These are phyloP conservation scores for Marmota monax DNA, from an alignment of 2,113 vertebrate genomes.

Conservation along the genomic window DNA sequence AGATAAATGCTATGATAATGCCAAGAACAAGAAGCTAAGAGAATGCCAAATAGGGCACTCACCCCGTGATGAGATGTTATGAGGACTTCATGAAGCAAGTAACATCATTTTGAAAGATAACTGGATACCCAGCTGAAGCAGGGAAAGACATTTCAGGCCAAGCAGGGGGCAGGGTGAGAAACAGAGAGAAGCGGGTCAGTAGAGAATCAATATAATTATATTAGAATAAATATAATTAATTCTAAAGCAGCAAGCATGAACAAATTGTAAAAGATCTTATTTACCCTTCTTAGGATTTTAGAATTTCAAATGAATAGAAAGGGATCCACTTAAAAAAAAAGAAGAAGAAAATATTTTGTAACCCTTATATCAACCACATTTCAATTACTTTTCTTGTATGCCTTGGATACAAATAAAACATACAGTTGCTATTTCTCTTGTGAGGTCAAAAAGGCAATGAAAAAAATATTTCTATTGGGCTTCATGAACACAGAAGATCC, in stretches of 20 bases:
- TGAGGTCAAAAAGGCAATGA: background rate
- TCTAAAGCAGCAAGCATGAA: background rate
- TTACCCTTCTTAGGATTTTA: background rate
- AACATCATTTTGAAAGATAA: background rate
- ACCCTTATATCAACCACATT: background rate
- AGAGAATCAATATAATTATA: background rate
- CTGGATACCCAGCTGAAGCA: background rate
- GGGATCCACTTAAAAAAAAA: background rate
- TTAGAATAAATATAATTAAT: background rate
- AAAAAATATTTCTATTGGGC: background rate
- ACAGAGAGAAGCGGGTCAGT: background rate
- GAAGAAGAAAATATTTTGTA: background rate
- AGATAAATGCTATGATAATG: too few relatives aligned
- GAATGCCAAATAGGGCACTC: background rate
- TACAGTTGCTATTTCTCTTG: conserved; percentile 22
- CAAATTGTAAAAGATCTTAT: background rate
- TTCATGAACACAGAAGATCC: background rate
- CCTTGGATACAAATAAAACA: conserved; percentile 18
- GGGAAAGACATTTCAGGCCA: background rate
- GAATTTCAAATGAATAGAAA: background rate
- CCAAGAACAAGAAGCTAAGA: background rate
- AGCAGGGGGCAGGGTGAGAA: background rate
- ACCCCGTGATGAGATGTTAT: background rate
- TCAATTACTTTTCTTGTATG: background rate
- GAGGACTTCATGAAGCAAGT: background rate